Evolutionary conservation across 2,888 invertebrate species (phyloP).

Genomic region (Pterobdella sp.): DNA sequence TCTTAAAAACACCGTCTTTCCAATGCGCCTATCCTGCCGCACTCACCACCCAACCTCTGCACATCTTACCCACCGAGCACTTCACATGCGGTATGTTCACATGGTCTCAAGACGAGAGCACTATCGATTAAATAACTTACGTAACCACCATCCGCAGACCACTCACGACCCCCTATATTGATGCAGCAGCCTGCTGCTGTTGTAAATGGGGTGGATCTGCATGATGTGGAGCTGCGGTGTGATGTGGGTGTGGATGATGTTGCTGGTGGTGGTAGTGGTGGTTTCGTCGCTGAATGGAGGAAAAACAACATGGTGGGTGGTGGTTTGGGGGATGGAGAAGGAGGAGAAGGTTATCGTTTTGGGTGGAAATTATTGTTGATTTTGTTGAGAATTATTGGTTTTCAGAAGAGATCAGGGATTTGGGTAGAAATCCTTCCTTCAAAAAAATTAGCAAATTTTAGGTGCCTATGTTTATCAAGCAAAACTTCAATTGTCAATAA

Average conservation of each 20-base stretch:
- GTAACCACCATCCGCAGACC: conserved; percentile 53
- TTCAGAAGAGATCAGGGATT: too few species aligned
- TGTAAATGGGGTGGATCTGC: conserved; percentile 48
- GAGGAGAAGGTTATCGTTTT: background rate
- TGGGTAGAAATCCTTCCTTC: too few species aligned
- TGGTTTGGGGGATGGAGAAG: background rate
- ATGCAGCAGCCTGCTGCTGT: conserved; percentile 72
- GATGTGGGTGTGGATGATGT: too few species aligned
- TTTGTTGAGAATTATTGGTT: too few species aligned
- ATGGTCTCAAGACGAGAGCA: too few species aligned
- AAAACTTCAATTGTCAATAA: too few species aligned
- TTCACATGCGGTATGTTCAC: conserved; percentile 54
- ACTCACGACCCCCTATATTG: conserved; percentile 76
- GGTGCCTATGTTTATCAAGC: too few species aligned
- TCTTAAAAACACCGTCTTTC: background rate
- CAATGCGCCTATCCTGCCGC: conserved; percentile 76
- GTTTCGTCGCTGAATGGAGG: conserved; percentile 76
- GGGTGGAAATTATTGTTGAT: background rate
- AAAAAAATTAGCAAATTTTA: too few species aligned
- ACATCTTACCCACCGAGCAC: conserved; percentile 57
- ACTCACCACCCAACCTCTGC: conserved; percentile 64
- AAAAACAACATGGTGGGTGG: conserved; percentile 63
- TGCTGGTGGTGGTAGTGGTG: conserved; percentile 40
- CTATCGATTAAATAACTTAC: too few species aligned
- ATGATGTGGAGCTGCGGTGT: background rate